phyloP scores from a whole-genome alignment of 2,113 vertebrate species.

The Osmerus eperlanus region DNA sequence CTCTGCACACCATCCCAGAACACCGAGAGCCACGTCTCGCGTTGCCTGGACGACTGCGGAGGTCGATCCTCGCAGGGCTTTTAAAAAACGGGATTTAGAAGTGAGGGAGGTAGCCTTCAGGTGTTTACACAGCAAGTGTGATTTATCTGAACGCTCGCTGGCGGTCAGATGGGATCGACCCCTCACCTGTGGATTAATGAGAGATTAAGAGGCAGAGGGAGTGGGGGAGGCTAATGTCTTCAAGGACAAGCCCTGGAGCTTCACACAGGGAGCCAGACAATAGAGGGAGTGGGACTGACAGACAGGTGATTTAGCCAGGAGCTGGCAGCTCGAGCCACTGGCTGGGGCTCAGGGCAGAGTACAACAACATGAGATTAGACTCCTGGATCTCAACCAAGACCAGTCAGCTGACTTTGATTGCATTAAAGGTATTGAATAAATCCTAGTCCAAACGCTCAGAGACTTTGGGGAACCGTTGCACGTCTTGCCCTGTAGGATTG shows the following conservation, averaged over 20 bases:
- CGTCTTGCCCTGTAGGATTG: no score
- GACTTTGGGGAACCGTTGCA: not conserved
- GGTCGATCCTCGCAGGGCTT: no score
- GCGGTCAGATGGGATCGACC: not conserved
- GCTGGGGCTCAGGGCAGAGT: not conserved
- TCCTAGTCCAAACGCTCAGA: not conserved
- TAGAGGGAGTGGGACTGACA: not conserved
- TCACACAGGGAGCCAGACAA: not conserved
- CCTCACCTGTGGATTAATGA: not conserved
- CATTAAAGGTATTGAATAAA: not conserved
- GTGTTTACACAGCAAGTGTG: not conserved
- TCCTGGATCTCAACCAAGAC: conserved; percentile 14
- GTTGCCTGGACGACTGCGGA: no score
- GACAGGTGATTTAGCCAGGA: not conserved
- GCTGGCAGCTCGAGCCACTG: not conserved
- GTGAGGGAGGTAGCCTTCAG: no score
- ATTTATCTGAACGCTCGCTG: not conserved
- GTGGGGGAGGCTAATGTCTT: not conserved
- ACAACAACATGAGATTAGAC: not conserved
- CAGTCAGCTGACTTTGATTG: conserved; percentile 18
- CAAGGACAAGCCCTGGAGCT: no score
- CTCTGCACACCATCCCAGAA: no score
- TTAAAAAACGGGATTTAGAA: no score
- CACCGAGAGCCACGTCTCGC: no score
- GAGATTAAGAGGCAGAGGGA: conserved; percentile 1